These are phyloP conservation scores for Eunapius fragilis DNA, from an alignment of 37 sponge, comb jelly and placozoan species.

Conservation along the genomic window DNA sequence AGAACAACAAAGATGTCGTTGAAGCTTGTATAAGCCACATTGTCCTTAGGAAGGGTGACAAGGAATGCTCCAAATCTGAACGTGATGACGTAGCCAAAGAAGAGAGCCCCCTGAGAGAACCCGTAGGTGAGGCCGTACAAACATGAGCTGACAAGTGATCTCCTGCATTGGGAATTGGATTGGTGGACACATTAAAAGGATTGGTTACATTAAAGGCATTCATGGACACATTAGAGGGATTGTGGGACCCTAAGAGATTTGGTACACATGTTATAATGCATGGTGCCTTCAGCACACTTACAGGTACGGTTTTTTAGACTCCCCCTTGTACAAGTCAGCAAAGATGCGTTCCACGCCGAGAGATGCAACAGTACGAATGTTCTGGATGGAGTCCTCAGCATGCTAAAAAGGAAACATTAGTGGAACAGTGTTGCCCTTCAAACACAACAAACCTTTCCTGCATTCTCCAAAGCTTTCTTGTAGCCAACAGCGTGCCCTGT, in stretches of 20 bases:
- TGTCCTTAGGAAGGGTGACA: conserved; percentile 7
- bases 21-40: conserved; percentile 21
- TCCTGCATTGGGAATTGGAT: too few relatives aligned
- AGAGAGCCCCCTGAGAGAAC: conserved; percentile 57
- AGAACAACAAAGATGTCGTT: conserved; percentile 59
- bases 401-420: conserved; percentile 20
- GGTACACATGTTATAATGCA: too few relatives aligned
- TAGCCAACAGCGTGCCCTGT: conserved; percentile 36
- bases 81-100: conserved; percentile 53
- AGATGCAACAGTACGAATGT: conserved; percentile 82
- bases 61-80: conserved; percentile 83
- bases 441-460: conserved; percentile 64
- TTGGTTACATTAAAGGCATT: too few relatives aligned
- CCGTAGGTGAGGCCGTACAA: conserved; percentile 64
- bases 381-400: conserved; percentile 70
- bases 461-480: conserved; percentile 65
- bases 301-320: conserved; percentile 35
- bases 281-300: conserved; percentile 1
- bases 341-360: conserved; percentile 63
- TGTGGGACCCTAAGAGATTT: too few relatives aligned
- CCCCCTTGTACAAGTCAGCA: conserved; percentile 4
- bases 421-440: too few relatives aligned
- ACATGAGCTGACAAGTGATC: background rate
- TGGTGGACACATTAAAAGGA: background rate
- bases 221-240: too few relatives aligned